Evolutionary conservation across 2,888 invertebrate species (phyloP).

Genomic region (Teinopalpus imperialis): DNA sequence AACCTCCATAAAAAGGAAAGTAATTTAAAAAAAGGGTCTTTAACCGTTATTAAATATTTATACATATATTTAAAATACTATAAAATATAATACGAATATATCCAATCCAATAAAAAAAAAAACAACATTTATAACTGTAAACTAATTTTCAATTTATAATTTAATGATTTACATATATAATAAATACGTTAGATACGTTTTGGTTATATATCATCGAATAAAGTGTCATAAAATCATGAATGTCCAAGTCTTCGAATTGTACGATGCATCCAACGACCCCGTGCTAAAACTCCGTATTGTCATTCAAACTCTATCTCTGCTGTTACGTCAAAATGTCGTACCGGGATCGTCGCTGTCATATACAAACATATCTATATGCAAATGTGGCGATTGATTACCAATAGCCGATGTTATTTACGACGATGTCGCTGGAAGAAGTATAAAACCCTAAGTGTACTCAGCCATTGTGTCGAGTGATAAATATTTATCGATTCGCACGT

Average conservation of each 20-base stretch:
- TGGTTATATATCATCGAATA: too few relatives aligned
- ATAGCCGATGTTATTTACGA: constrained; percentile 36
- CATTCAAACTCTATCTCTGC: constrained; percentile 2
- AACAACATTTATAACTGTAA: too few relatives aligned
- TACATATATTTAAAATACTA: too few relatives aligned
- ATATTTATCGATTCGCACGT: constrained; percentile 23
- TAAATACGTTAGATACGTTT: too few relatives aligned
- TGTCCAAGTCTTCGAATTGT: too few relatives aligned
- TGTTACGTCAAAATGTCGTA: constrained; percentile 21
- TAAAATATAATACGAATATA: too few relatives aligned
- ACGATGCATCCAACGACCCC: background rate
- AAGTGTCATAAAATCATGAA: background rate
- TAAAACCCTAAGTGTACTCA: constrained; percentile 14
- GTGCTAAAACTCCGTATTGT: background rate
- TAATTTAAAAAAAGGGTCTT: too few relatives aligned
- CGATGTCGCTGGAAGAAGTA: constrained; percentile 2
- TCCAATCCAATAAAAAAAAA: too few relatives aligned
- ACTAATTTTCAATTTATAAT: too few relatives aligned
- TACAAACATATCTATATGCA: constrained; percentile 48
- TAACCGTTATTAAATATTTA: too few relatives aligned
- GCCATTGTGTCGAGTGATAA: constrained; percentile 23
- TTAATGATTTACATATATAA: too few relatives aligned
- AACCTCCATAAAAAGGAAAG: too few relatives aligned
- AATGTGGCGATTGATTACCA: constrained; percentile 52
- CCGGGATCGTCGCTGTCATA: background rate